Evolutionary conservation across 2,797 vertebrate species (phyloP).

Genomic region (Enoplosus armatus): DNA sequence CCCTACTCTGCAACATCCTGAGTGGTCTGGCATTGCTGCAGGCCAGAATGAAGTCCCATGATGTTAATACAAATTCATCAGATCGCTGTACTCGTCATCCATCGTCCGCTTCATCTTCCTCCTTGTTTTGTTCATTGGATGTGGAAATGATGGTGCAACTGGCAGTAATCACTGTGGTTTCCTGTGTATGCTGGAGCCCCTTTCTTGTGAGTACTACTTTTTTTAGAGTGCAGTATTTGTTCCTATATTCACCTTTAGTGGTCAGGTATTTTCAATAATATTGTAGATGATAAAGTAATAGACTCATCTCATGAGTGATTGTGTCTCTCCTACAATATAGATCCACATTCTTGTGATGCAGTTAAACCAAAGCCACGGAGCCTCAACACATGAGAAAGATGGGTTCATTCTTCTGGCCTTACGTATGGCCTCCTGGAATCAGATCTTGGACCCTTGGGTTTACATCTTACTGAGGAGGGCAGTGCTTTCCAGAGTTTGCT

Average conservation of each 20-base stretch:
- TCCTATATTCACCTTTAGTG: background rate
- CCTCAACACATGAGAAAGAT: slow-evolving; percentile 35
- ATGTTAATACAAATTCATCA: slow-evolving; percentile 21
- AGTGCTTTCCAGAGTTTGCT: slow-evolving; percentile 82
- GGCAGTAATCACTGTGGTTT: slow-evolving; percentile 79
- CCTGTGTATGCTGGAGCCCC: slow-evolving; percentile 83
- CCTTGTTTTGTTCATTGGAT: slow-evolving; percentile 73
- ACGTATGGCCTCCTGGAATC: slow-evolving; percentile 90
- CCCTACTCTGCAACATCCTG: slow-evolving; percentile 81
- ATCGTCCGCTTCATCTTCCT: slow-evolving; percentile 48
- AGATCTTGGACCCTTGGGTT: slow-evolving; percentile 88
- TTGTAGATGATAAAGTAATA: slow-evolving; percentile 3
- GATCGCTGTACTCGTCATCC: slow-evolving; percentile 13
- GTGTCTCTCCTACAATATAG: slow-evolving; percentile 67
- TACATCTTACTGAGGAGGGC: slow-evolving; percentile 89
- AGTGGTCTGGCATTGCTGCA: slow-evolving; percentile 77
- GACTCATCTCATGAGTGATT: slow-evolving; percentile 15
- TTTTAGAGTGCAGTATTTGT: background rate
- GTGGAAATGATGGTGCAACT: slow-evolving; percentile 84
- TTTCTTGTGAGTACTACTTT: slow-evolving; percentile 80
- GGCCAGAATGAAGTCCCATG: slow-evolving; percentile 61
- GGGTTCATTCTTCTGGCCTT: slow-evolving; percentile 82
- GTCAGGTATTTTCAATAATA: background rate
- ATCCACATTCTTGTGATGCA: slow-evolving; percentile 83
- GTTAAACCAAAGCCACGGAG: slow-evolving; percentile 59